Evolutionary conservation across 1,140 invertebrate species (phyloP).

Genomic region (Microplitis mediator): DNA sequence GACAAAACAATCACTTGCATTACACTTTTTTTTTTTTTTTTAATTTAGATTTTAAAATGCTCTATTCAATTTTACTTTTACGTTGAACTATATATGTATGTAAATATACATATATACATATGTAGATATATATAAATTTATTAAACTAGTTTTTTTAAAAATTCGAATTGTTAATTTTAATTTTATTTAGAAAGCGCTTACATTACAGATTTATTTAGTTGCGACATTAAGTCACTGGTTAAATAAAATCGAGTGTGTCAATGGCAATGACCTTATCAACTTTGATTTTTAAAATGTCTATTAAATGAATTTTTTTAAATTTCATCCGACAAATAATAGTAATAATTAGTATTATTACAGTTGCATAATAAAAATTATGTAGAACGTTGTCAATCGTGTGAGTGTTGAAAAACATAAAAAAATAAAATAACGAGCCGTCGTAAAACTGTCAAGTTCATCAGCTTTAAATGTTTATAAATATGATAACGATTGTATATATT

Average conservation of each 20-base stretch:
- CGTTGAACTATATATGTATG: no score
- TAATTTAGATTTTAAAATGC: background rate
- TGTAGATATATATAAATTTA: no score
- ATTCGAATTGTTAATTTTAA: no score
- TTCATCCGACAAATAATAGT: no score
- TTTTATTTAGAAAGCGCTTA: constrained; percentile 19
- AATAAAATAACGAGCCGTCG: background rate
- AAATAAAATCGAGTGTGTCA: background rate
- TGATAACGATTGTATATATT: background rate
- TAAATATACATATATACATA: no score
- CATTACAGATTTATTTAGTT: constrained; percentile 3
- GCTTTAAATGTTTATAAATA: background rate
- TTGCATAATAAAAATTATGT: no score
- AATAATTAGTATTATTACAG: no score
- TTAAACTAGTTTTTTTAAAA: no score
- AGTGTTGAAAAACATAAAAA: background rate
- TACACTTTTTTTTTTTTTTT: background rate
- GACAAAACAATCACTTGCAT: background rate
- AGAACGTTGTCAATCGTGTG: background rate
- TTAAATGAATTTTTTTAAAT: no score
- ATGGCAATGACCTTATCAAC: constrained; percentile 2
- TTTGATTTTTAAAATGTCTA: no score
- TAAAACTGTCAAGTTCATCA: constrained; percentile 1
- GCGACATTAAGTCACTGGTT: background rate
- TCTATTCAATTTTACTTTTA: no score